A percentile compares a stretch with the other conserved stretches of the same genome.
These are phyloP conservation scores for Steatocranus sp. DNA, from an alignment of 2,797 vertebrate genomes.

Conservation along the genomic window DNA sequence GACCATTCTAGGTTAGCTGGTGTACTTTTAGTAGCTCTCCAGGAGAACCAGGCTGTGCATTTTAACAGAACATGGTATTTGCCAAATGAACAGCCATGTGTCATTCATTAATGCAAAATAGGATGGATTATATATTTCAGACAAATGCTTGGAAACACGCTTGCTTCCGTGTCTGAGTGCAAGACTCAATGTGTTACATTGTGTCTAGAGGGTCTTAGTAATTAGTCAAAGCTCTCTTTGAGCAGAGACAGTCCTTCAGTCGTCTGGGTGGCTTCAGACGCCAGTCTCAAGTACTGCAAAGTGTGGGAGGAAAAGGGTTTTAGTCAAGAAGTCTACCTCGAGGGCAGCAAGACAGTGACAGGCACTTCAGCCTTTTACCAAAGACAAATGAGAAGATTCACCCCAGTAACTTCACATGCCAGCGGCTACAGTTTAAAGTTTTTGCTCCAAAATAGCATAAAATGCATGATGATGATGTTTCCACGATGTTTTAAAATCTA, in stretches of 20 bases:
- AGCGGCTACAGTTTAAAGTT: not conserved
- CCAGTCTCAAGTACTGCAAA: constrained; percentile 53
- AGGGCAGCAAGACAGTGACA: constrained; percentile 51
- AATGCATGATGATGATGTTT: not conserved
- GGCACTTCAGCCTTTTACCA: constrained; percentile 45
- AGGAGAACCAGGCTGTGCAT: not conserved
- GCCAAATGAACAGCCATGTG: not conserved
- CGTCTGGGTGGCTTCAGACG: constrained; percentile 53
- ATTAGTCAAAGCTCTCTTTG: constrained; percentile 51
- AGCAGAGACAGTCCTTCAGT: constrained; percentile 48
- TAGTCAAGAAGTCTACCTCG: constrained; percentile 37
- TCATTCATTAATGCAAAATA: constrained; percentile 19
- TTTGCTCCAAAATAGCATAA: not conserved
- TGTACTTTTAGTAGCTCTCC: not conserved
- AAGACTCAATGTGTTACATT: constrained; percentile 1
- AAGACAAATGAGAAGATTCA: constrained; percentile 30
- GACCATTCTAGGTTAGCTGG: not conserved
- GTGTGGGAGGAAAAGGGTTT: constrained; percentile 30
- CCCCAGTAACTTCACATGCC: not conserved
- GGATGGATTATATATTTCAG: constrained; percentile 6
- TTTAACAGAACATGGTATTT: not conserved
- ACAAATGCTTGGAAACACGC: constrained; percentile 10
- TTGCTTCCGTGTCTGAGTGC: not conserved
- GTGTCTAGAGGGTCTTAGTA: constrained; percentile 33
- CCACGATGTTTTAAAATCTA: not conserved